A percentile compares a stretch with the other conserved stretches of the same genome.
Evolutionary conservation across 1,140 invertebrate genomes (phyloP).

Genomic region (Caenorhabditis brenneri): DNA sequence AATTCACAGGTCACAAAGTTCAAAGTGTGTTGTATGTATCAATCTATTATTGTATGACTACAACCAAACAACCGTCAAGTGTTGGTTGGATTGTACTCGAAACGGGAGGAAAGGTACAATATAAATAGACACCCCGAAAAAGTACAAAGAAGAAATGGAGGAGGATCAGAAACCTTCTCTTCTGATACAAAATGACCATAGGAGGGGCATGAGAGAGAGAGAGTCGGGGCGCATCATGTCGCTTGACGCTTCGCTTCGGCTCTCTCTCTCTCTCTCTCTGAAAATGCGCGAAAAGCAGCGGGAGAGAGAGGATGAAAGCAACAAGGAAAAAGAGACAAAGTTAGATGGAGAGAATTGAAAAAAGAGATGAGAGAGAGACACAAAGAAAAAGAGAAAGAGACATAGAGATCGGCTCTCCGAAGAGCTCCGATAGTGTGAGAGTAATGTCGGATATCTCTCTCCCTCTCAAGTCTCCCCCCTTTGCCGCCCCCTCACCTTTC

Average conservation of each 20-base stretch:
- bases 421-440: background rate
- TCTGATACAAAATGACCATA: background rate
- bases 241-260: background rate
- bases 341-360: background rate
- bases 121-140: no score
- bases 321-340: background rate
- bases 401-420: background rate
- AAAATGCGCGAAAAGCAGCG: slow-evolving; percentile 21
- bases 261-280: background rate
- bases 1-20: background rate
- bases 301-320: background rate
- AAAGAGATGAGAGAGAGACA: background rate
- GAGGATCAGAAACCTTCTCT: background rate
- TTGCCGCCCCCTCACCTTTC: slow-evolving; percentile 35
- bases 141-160: background rate
- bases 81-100: no score
- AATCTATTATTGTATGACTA: background rate
- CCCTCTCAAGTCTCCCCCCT: background rate
- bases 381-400: background rate
- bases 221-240: background rate
- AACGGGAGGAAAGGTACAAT: background rate
- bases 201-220: background rate
- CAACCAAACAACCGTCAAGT: no score
- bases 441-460: slow-evolving; percentile 26
- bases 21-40: background rate